These are phyloP conservation scores for Spinibarbus caldwelli DNA, from an alignment of 2,797 vertebrate genomes.

Conservation along the genomic window DNA sequence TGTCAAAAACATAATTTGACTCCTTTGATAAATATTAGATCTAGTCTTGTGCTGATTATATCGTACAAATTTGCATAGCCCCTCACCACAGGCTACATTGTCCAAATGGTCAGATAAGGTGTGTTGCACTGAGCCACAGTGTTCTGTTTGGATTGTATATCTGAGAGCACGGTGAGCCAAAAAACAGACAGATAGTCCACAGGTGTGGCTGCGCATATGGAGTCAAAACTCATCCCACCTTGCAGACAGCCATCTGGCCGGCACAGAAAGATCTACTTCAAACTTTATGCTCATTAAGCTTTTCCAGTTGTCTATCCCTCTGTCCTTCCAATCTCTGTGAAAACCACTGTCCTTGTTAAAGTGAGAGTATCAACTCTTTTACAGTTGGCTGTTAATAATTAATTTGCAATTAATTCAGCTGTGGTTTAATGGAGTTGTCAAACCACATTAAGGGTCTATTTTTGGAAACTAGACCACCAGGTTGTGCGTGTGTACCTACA, in stretches of 20 bases:
- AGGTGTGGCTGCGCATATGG: slow-evolving; percentile 60
- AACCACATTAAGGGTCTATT: slow-evolving; percentile 40
- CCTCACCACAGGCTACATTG: slow-evolving; percentile 41
- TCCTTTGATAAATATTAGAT: slow-evolving; percentile 29
- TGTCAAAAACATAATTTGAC: slow-evolving; percentile 21
- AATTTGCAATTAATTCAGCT: slow-evolving; percentile 40
- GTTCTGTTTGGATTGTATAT: slow-evolving; percentile 54
- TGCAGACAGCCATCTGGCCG: slow-evolving; percentile 59
- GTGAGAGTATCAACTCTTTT: slow-evolving; percentile 37
- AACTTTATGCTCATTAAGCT: slow-evolving; percentile 57
- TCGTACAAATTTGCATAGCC: slow-evolving; percentile 35
- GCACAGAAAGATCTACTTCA: slow-evolving; percentile 46
- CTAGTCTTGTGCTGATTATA: slow-evolving; percentile 3
- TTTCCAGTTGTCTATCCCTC: slow-evolving; percentile 53
- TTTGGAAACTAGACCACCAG: slow-evolving; percentile 43
- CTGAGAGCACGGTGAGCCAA: slow-evolving; percentile 27
- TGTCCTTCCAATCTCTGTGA: slow-evolving; percentile 45
- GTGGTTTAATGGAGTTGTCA: slow-evolving; percentile 43
- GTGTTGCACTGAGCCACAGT: slow-evolving; percentile 31
- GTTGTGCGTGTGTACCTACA: slow-evolving; percentile 31
- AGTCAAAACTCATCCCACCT: slow-evolving; percentile 61
- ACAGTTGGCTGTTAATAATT: slow-evolving; percentile 45
- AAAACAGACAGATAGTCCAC: slow-evolving; percentile 57
- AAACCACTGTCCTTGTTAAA: slow-evolving; percentile 52
- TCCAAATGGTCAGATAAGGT: slow-evolving; percentile 44